These are phyloP conservation scores for Musca domestica DNA, from an alignment of 1,140 invertebrate genomes.

Conservation along the genomic window DNA sequence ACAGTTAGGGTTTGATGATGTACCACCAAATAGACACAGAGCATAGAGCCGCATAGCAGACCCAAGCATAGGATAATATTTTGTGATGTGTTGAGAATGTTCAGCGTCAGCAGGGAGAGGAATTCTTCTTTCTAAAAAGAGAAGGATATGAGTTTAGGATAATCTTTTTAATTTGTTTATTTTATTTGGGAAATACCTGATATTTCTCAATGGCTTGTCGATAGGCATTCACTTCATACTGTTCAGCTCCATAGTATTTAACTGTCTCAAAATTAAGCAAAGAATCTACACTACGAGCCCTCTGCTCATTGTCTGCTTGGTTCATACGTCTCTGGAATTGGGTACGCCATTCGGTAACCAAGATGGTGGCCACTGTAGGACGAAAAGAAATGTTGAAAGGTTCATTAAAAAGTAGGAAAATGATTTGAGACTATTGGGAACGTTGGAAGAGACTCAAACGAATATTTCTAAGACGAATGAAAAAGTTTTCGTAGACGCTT, in stretches of 20 bases:
- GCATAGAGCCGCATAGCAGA: constrained; percentile 79
- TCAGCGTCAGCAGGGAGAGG: constrained; percentile 78
- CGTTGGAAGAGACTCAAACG: background rate
- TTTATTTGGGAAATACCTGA: constrained; percentile 63
- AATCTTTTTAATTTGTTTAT: background rate
- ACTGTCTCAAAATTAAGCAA: constrained; percentile 97
- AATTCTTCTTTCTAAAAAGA: constrained; percentile 78
- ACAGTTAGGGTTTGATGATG: constrained; percentile 70
- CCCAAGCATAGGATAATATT: constrained; percentile 87
- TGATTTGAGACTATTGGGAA: too few relatives aligned
- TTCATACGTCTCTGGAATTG: constrained; percentile 93
- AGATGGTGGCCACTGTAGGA: constrained; percentile 74
- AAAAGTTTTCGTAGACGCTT: background rate
- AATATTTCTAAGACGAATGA: background rate
- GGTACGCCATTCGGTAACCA: constrained; percentile 92
- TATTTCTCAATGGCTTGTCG: constrained; percentile 76
- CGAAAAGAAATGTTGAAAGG: too few relatives aligned
- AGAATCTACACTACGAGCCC: constrained; percentile 93
- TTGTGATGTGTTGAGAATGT: constrained; percentile 86
- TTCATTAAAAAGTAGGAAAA: too few relatives aligned
- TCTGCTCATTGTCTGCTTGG: constrained; percentile 84
- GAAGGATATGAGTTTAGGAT: constrained; percentile 8
- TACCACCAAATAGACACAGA: constrained; percentile 82
- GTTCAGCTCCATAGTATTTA: constrained; percentile 93
- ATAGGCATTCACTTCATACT: constrained; percentile 85